A percentile compares a stretch with the other conserved stretches of the same genome.
Evolutionary conservation across 2,888 invertebrate species (phyloP).

Genomic region (Beris morrisii): DNA sequence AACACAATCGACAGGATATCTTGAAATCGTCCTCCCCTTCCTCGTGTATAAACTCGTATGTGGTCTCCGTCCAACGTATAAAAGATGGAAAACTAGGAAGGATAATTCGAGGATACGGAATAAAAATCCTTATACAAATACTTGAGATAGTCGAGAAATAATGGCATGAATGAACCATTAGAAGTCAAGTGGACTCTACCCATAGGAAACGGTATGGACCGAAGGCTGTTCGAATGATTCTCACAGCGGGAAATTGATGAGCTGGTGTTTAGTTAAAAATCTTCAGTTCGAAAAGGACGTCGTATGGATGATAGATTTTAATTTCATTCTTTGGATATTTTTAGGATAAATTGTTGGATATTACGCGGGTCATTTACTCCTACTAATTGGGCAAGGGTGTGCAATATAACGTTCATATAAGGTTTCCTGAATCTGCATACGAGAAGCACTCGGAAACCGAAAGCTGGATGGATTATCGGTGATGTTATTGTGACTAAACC

Average conservation of each 20-base stretch:
- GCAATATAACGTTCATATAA: too few species aligned
- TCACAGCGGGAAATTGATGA: slow-evolving; percentile 33
- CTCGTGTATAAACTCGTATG: slow-evolving; percentile 9
- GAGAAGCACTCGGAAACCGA: too few species aligned
- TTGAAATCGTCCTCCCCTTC: slow-evolving; percentile 12
- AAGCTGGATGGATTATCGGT: too few species aligned
- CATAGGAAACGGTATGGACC: neutral
- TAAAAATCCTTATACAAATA: slow-evolving; percentile 8
- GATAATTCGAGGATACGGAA: slow-evolving; percentile 3
- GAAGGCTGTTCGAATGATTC: slow-evolving; percentile 17
- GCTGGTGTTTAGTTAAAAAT: slow-evolving; percentile 10
- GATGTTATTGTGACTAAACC: too few species aligned
- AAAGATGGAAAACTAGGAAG: neutral
- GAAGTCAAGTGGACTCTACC: slow-evolving; percentile 14
- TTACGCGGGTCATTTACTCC: slow-evolving; percentile 1
- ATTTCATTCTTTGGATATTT: slow-evolving; percentile 8
- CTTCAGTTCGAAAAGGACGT: neutral
- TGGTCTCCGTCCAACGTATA: slow-evolving; percentile 9
- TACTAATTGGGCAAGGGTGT: neutral
- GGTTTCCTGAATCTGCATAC: too few species aligned
- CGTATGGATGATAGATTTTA: neutral
- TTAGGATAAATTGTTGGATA: neutral
- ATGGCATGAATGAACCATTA: slow-evolving; percentile 25
- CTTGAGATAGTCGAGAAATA: slow-evolving; percentile 17
- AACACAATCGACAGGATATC: slow-evolving; percentile 42